Percentiles rank a stretch among this genome's conserved stretches.
phyloP scores from a whole-genome alignment of 2,113 vertebrate species.

The Clarias macrocephalus region DNA sequence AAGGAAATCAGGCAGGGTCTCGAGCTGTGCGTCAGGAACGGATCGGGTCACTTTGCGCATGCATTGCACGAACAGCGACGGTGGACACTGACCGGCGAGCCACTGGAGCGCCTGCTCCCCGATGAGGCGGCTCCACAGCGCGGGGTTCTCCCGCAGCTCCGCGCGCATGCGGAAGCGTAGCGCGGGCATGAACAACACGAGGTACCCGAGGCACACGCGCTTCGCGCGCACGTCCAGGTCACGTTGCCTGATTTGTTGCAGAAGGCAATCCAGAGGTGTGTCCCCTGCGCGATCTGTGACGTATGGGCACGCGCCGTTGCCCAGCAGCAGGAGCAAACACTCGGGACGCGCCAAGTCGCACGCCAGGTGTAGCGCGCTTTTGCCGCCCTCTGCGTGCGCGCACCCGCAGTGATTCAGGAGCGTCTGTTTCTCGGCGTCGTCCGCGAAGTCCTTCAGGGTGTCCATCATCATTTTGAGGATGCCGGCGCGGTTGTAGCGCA shows the following conservation, averaged over 20 bases:
- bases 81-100: slow-evolving; percentile 79
- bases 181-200: slow-evolving; percentile 82
- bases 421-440: slow-evolving; percentile 45
- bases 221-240: slow-evolving; percentile 58
- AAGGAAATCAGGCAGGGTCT: slow-evolving; percentile 81
- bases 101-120: slow-evolving; percentile 81
- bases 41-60: slow-evolving; percentile 84
- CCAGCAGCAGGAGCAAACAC: slow-evolving; percentile 84
- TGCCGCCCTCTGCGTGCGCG: slow-evolving; percentile 79
- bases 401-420: slow-evolving; percentile 82
- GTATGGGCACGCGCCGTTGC: slow-evolving; percentile 77
- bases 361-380: slow-evolving; percentile 82
- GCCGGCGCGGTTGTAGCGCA: slow-evolving; percentile 85
- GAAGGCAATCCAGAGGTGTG: slow-evolving; percentile 78
- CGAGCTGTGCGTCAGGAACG: slow-evolving; percentile 78
- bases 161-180: slow-evolving; percentile 63
- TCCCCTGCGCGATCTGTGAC: slow-evolving; percentile 66
- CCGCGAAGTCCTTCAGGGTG: slow-evolving; percentile 67
- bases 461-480: slow-evolving; percentile 81
- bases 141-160: slow-evolving; percentile 72
- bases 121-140: slow-evolving; percentile 79
- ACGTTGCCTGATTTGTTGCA: slow-evolving; percentile 70
- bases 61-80: slow-evolving; percentile 79
- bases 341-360: slow-evolving; percentile 82
- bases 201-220: slow-evolving; percentile 81